phyloP scores from a whole-genome alignment of 2,888 invertebrate genomes.

The Cheilosia impressa region DNA sequence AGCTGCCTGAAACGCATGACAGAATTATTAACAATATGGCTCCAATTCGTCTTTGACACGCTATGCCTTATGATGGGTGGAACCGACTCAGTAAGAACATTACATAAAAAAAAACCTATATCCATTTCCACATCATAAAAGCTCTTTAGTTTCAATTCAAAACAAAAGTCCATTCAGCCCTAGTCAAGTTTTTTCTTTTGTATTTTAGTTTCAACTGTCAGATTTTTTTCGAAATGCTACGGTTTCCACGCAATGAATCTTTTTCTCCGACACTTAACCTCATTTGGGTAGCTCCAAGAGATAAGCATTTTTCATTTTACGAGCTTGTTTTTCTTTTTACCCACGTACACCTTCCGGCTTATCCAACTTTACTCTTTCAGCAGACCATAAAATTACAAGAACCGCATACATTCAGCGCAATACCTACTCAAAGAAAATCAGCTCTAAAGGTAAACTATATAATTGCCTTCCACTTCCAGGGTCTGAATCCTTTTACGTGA shows the following conservation, averaged over 20 bases:
- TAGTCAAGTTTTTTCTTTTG: no score
- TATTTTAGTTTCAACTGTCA: no score
- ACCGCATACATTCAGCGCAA: neutral
- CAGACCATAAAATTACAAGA: slow-evolving; percentile 41
- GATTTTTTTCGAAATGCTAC: neutral
- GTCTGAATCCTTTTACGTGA: slow-evolving; percentile 30
- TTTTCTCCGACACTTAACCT: neutral
- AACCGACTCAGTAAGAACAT: no score
- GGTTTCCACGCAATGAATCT: neutral
- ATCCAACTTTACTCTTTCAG: neutral
- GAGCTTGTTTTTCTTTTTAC: neutral
- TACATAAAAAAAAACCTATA: no score
- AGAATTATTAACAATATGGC: no score
- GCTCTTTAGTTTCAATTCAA: no score
- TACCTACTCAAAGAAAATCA: slow-evolving; percentile 23
- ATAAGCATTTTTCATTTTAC: slow-evolving; percentile 5
- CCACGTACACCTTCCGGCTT: neutral
- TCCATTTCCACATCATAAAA: no score
- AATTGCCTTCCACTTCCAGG: slow-evolving; percentile 39
- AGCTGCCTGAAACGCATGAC: no score
- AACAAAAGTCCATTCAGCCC: no score
- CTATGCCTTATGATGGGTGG: no score
- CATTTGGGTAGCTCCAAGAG: neutral
- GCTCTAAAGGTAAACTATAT: slow-evolving; percentile 37
- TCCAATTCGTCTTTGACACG: no score